A percentile compares a stretch with the other conserved stretches of the same genome.
Conservation (phyloP, 2,797 vertebrate genomes). For the Gambelia wislizenii region DNA sequence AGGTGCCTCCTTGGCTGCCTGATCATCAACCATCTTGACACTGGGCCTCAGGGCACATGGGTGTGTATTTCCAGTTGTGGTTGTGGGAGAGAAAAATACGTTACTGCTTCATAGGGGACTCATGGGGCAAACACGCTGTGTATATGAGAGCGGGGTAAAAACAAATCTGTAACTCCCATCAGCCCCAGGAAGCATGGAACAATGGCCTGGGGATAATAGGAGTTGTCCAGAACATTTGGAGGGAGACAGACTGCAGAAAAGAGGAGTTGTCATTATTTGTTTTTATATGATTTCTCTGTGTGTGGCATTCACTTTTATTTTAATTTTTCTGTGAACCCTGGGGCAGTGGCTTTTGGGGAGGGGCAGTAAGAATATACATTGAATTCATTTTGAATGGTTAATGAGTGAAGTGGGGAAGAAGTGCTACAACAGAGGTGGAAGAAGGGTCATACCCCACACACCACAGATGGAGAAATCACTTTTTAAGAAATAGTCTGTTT, state of each 20-base stretch:
- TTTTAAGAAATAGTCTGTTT: too few species aligned
- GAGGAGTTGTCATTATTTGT: neutral
- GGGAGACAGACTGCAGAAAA: neutral
- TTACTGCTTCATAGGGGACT: neutral
- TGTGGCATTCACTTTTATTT: neutral
- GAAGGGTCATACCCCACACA: too few species aligned
- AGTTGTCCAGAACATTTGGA: neutral
- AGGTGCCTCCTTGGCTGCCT: neutral
- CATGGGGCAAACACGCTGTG: neutral
- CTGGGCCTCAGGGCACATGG: neutral
- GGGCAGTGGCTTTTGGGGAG: too few species aligned
- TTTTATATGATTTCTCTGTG: neutral
- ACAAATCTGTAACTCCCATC: neutral
- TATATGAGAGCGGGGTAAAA: neutral
- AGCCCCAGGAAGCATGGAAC: neutral
- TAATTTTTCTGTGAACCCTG: neutral
- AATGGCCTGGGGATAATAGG: neutral
- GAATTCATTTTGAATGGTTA: neutral
- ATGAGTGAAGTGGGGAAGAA: too few species aligned
- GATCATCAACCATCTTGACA: neutral
- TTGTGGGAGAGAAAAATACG: neutral
- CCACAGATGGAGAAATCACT: too few species aligned
- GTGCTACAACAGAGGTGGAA: too few species aligned
- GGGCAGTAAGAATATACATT: too few species aligned
- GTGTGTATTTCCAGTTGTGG: too few species aligned